Evolutionary conservation across 1,140 invertebrate species (phyloP).

Genomic region (Hycleus phaleratus): DNA sequence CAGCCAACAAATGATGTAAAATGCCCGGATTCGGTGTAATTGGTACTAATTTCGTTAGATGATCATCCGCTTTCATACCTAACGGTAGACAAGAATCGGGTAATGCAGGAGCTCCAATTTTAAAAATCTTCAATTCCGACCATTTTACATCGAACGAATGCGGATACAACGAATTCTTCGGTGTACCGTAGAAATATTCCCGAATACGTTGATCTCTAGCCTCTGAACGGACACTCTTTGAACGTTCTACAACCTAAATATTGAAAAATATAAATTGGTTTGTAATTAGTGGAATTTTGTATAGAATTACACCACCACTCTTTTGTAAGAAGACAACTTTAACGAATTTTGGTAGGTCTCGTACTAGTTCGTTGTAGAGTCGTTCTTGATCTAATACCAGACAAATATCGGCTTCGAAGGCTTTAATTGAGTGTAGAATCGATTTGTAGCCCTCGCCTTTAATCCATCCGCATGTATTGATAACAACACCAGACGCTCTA

Average conservation of each 20-base stretch:
- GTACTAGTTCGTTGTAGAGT: constrained; percentile 86
- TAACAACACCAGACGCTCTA: constrained; percentile 86
- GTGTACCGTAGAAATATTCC: constrained; percentile 92
- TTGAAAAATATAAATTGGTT: constrained; percentile 31
- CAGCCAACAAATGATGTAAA: constrained; percentile 80
- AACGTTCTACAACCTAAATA: constrained; percentile 75
- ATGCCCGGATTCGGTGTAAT: constrained; percentile 68
- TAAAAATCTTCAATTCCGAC: constrained; percentile 81
- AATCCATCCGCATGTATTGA: constrained; percentile 98
- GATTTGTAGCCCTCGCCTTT: constrained; percentile 82
- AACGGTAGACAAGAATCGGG: constrained; percentile 93
- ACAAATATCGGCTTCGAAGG: constrained; percentile 93
- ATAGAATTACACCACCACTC: constrained; percentile 76
- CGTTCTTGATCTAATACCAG: constrained; percentile 95
- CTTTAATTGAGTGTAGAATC: constrained; percentile 77
- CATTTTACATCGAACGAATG: constrained; percentile 87
- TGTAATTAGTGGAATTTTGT: no score
- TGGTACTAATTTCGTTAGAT: constrained; percentile 81
- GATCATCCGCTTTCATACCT: constrained; percentile 90
- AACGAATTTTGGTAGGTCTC: constrained; percentile 89
- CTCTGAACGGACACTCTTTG: constrained; percentile 61
- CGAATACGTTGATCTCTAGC: constrained; percentile 71
- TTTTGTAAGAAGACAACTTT: constrained; percentile 91
- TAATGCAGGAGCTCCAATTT: constrained; percentile 87
- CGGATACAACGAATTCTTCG: constrained; percentile 76